Evolutionary conservation across 2,888 invertebrate genomes (phyloP).

Genomic region (Coenonympha glycerion): DNA sequence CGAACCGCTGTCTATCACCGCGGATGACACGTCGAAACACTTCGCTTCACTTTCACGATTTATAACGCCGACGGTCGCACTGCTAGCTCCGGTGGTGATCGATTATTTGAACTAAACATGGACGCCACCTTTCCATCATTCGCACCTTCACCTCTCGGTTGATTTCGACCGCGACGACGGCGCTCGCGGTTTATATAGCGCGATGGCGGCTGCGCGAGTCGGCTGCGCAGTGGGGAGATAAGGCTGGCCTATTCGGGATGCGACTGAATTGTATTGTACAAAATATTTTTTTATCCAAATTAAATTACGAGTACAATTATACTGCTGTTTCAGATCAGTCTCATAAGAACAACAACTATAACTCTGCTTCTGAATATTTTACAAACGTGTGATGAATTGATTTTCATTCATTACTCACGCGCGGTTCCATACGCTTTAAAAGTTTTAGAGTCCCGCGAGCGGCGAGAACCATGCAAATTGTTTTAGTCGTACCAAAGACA

Average conservation of each 20-base stretch:
- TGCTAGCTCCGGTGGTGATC: constrained; percentile 72
- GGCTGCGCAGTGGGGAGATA: constrained; percentile 62
- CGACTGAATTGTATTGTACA: no score
- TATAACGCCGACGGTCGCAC: constrained; percentile 61
- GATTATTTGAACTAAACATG: constrained; percentile 63
- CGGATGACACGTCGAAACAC: constrained; percentile 74
- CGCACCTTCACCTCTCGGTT: constrained; percentile 70
- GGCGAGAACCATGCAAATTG: no score
- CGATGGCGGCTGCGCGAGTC: constrained; percentile 61
- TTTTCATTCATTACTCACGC: no score
- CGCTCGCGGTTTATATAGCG: constrained; percentile 56
- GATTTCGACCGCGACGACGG: constrained; percentile 68
- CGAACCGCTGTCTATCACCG: constrained; percentile 67
- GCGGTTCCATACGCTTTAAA: no score
- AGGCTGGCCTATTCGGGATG: constrained; percentile 36
- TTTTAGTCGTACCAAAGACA: no score
- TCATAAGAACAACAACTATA: no score
- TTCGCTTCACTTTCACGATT: constrained; percentile 67
- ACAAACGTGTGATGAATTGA: no score
- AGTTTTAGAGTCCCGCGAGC: no score
- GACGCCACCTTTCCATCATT: constrained; percentile 73
- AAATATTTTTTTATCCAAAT: background rate
- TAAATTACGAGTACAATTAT: no score
- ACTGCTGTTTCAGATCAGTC: no score
- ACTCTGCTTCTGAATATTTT: no score